Evolutionary conservation across 2,797 vertebrate genomes (phyloP).

Genomic region (Phrynocephalus forsythii): DNA sequence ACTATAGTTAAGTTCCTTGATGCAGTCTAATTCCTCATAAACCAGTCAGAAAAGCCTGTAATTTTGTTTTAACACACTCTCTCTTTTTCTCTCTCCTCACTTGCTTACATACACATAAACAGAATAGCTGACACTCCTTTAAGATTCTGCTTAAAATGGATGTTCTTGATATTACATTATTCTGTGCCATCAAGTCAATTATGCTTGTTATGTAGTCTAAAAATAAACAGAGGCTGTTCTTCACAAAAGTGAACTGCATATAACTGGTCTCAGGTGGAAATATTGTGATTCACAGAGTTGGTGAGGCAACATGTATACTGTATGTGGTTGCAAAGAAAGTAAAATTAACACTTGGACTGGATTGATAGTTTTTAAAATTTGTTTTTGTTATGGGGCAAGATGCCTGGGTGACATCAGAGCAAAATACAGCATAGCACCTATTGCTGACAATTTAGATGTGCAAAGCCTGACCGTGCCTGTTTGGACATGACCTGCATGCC

Average conservation of each 20-base stretch:
- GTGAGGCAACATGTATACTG: no score
- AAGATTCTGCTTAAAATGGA: background rate
- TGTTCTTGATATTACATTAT: background rate
- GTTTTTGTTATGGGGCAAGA: no score
- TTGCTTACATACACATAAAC: background rate
- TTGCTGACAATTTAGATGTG: no score
- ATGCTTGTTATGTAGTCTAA: background rate
- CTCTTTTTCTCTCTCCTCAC: background rate
- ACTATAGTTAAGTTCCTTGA: conserved; percentile 4
- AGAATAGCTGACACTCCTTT: background rate
- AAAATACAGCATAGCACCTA: no score
- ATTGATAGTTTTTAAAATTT: background rate
- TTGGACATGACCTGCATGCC: no score
- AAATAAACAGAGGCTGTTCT: background rate
- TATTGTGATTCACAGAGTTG: background rate
- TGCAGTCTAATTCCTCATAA: conserved; percentile 13
- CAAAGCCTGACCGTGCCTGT: no score
- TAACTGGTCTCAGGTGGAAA: background rate
- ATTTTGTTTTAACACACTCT: background rate
- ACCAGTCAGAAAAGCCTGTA: conserved; percentile 1
- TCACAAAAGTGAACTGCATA: background rate
- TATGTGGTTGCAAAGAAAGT: background rate
- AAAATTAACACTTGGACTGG: background rate
- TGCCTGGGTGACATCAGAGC: no score
- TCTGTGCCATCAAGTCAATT: background rate